Percentiles rank a stretch among this genome's conserved stretches.
phyloP scores from a whole-genome alignment of 2,888 invertebrate species.

The Ctenicera cuprea region DNA sequence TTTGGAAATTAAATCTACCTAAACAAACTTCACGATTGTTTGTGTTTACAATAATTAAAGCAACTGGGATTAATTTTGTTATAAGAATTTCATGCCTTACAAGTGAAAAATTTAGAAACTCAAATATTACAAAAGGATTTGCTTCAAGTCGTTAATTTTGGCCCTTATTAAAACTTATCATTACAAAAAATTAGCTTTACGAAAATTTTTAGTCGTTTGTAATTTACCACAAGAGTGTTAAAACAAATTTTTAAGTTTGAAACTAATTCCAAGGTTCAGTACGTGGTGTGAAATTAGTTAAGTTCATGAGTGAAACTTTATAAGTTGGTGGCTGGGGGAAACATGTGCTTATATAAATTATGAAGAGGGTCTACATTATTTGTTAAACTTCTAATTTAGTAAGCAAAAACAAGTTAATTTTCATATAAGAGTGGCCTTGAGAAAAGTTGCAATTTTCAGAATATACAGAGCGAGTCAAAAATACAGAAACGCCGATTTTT shows the following conservation, averaged over 20 bases:
- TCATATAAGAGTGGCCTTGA: too few relatives aligned
- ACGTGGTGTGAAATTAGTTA: constrained; percentile 21
- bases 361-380: constrained; percentile 1
- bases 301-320: constrained; percentile 18
- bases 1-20: constrained; percentile 24
- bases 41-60: background rate
- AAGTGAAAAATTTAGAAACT: background rate
- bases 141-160: too few relatives aligned
- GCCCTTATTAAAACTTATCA: too few relatives aligned
- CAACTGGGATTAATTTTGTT: background rate
- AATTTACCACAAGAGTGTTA: background rate
- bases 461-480: too few relatives aligned
- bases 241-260: background rate
- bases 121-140: background rate
- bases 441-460: too few relatives aligned
- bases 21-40: background rate
- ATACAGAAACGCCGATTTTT: too few relatives aligned
- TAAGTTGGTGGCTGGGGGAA: constrained; percentile 13
- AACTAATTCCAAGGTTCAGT: background rate
- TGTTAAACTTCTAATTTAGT: constrained; percentile 12
- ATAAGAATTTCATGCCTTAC: background rate
- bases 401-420: too few relatives aligned
- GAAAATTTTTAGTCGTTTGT: background rate
- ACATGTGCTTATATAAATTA: constrained; percentile 7
- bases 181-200: too few relatives aligned